Evolutionary conservation across 2,888 invertebrate species (phyloP), one percentile per base, ranked within the genome.

Genomic region (Dexiosoma caninum): DNA sequence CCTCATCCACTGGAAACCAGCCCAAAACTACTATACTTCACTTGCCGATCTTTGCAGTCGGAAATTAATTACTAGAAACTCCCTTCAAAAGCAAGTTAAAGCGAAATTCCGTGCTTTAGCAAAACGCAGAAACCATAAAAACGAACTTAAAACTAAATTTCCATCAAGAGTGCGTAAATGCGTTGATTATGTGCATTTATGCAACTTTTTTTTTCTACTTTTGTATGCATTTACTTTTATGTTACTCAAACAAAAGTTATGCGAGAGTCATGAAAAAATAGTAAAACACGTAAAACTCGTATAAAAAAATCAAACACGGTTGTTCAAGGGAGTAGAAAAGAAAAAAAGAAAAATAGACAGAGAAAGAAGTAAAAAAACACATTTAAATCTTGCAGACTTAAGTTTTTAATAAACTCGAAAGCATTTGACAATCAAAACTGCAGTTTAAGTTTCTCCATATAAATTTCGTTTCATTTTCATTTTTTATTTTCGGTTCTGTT

Each of bases 401-500:
- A 72, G 67, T 72, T 81, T 81, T 81, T 81, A 81, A 81, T 81
- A 81, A 77, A 81, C 81, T 81, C 72, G 51, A 81, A 81, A 81
- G 72, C 72, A 81, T 81, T 81, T 81, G 77, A 74, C 72, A 77
- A 81, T 77, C 72, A 77, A 81, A 77, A 72, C 72, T 81, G 72
- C 51, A 81, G 60, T 81, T 76, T 62, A 71, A 77, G 62, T 77
- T 77, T 60, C 71, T 53, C 57, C 57, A 74, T 57, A 59, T 71
- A 55, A 59, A 40, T 67, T 59, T 53, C 35, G 21, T n/a, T 57
- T 21, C 21, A n/a, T 2, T 3, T 12, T 27, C 2, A 21, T 55
- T 51, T 27, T 4, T 23, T 14, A n/a, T 14, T 21, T 21, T 12
- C 37, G 21, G 19, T 19, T 21, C 4, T 35, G 2, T 7, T 30